Base-by-base conservation (phyloP, 2,113 vertebrate species). In the Hirundichthys speculiger region DNA sequence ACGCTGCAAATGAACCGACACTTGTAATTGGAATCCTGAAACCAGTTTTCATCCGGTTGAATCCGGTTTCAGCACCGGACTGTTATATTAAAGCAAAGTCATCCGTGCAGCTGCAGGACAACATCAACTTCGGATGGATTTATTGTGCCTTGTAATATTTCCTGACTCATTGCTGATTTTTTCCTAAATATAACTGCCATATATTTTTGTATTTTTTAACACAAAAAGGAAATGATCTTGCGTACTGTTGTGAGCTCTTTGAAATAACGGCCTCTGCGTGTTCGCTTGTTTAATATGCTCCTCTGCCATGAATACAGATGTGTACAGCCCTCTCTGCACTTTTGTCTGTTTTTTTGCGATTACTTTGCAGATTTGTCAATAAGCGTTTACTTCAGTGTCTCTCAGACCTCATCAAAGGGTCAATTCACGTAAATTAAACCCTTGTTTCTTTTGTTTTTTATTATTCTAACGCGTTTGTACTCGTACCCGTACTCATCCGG, bases 131-230 rank as follows among this genome's bases (percentile, higher is more conserved):
- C 41, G 58, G 60, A 63, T 58, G 56, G 43, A 77, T 59, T 59
- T 61, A 52, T 67, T 66, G 21, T 58, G 80, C 69, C 30, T 69
- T 73, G 46, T 30, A 54, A 61, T 86, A 89, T 85, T 86, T 85
- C n/a, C 88, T 88, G 80, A 59, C 61, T 56, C 82, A 67, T 73
- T 79, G 69, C 64, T 64, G 41, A 78, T 80, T 56, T 63, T 69
- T 61, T 51, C 53, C 55, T 59, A 75, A 72, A 74, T 81, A 66
- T 71, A 66, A 52, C 20, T 81, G 67, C 66, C 75, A 77, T 78
- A 75, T 89, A 84, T 85, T 90, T 83, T 87, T 88, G 73, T 89
- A 85, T n/a, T n/a, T 78, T 84, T 83, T 86, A 84, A 82, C 73
- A 66, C 45, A 69, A 15, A 24, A 79, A 81, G 46, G 46, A 65